Base-by-base conservation (phyloP, 2,888 invertebrate species). In the Scelioninae gen. 1 region DNA sequence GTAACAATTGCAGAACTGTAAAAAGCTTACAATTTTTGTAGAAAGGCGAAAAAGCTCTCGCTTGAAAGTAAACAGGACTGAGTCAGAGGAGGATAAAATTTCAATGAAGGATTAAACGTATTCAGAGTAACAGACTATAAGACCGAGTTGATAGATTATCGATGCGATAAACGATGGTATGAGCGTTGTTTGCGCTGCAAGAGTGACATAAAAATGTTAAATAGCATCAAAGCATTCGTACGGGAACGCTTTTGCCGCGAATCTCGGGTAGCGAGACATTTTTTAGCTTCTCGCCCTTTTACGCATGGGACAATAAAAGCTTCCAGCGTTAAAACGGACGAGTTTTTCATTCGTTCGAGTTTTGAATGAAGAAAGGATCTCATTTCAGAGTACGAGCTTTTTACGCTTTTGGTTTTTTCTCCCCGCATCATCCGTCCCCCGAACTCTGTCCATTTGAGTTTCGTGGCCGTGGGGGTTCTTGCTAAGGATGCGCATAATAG, bases 231-330 rank as follows among this genome's bases (percentile, higher is more conserved):
- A 80, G 68, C 66, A 43, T 51, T 60, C 32, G 32, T 45, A 58
- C 43, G 34, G 40, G 51, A 34, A 55, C 71, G 53, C 23, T 69
- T 71, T 71, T 71, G 11, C 60, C 71, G 65, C 63, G 53, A 69
- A 60, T 81, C 76, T 81, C 56, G 58, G 31, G 31, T 23, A 72
- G 66, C 82, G 58, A 66, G 80, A 75, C 60, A 80, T 75, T 75
- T 78, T 78, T 72, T 66, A 63, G 68, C 74, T 77, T 80, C 77
- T 76, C 81, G 58, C 83, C 82, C 83, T 84, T 87, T 87, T 69
- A 78, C 77, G 78, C 86, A 78, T 79, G 85, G 86, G 88, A 90
- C 90, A 89, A 90, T 90, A 89, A 90, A 89, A 89, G 88, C 88
- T 88, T 85, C 85, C 85, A 82, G 85, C 86, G 82, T 83, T 87